Evolutionary conservation across 2,797 vertebrate species (phyloP).

Genomic region (Coregonus ussuriensis): DNA sequence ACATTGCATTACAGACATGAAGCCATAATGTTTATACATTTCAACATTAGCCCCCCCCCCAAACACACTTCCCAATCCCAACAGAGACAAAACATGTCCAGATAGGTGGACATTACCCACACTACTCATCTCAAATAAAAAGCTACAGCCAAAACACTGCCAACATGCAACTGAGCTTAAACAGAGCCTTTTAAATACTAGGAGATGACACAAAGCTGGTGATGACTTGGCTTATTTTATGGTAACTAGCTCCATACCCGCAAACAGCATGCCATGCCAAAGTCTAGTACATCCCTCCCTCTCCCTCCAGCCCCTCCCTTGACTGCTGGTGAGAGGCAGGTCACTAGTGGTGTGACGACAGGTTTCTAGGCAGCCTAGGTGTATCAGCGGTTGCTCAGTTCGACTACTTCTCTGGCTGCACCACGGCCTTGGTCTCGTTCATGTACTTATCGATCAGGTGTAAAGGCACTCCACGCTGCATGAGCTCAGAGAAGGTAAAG

Average conservation of each 20-base stretch:
- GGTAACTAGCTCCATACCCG: constrained; percentile 59
- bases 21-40: constrained; percentile 46
- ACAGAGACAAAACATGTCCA: constrained; percentile 43
- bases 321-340: constrained; percentile 32
- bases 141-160: constrained; percentile 60
- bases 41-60: constrained; percentile 29
- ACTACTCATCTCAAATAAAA: constrained; percentile 41
- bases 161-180: constrained; percentile 65
- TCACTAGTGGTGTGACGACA: constrained; percentile 36
- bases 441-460: constrained; percentile 94
- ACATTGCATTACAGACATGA: constrained; percentile 32
- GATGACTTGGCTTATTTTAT: constrained; percentile 51
- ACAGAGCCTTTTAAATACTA: constrained; percentile 56
- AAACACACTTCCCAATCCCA: constrained; percentile 23
- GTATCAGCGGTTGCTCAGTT: constrained; percentile 50
- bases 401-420: constrained; percentile 81
- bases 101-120: constrained; percentile 43
- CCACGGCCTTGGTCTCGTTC: constrained; percentile 83
- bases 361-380: constrained; percentile 53
- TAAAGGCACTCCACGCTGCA: constrained; percentile 95
- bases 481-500: constrained; percentile 90
- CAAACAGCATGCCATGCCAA: constrained; percentile 70
- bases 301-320: constrained; percentile 22
- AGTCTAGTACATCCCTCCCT: constrained; percentile 42
- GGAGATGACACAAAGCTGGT: constrained; percentile 43